Evolutionary conservation across 2,888 invertebrate genomes (phyloP).

Genomic region (Pachydiplax longipennis): DNA sequence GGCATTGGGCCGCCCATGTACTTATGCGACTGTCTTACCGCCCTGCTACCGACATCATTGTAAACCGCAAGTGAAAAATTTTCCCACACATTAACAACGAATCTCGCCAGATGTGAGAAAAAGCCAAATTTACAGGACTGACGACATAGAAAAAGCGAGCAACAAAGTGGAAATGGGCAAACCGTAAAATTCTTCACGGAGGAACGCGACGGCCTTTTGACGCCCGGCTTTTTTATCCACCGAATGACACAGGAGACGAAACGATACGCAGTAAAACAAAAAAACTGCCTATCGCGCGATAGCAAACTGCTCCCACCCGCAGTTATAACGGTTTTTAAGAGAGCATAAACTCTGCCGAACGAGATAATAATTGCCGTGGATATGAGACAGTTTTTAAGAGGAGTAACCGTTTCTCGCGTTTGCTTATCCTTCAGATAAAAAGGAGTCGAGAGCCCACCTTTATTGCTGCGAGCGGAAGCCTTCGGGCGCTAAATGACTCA

Average conservation of each 20-base stretch:
- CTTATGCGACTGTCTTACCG: no score
- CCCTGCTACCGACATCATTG: no score
- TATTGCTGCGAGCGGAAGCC: neutral
- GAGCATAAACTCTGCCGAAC: neutral
- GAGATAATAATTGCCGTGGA: neutral
- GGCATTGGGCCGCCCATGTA: no score
- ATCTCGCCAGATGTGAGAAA: no score
- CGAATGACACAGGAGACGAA: neutral
- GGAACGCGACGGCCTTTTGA: no score
- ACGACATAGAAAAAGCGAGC: no score
- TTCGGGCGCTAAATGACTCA: neutral
- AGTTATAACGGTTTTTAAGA: neutral
- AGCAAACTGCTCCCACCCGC: neutral
- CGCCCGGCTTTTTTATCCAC: neutral
- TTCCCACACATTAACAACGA: no score
- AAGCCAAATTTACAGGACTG: no score
- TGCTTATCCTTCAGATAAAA: neutral
- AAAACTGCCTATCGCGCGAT: neutral
- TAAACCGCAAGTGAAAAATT: no score
- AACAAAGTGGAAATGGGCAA: neutral
- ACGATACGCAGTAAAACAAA: neutral
- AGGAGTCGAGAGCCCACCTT: neutral
- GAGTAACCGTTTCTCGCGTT: neutral
- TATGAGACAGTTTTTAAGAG: neutral
- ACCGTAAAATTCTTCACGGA: neutral